Evolutionary conservation across 2,797 vertebrate species (phyloP).

Genomic region (Thunnus albacares): DNA sequence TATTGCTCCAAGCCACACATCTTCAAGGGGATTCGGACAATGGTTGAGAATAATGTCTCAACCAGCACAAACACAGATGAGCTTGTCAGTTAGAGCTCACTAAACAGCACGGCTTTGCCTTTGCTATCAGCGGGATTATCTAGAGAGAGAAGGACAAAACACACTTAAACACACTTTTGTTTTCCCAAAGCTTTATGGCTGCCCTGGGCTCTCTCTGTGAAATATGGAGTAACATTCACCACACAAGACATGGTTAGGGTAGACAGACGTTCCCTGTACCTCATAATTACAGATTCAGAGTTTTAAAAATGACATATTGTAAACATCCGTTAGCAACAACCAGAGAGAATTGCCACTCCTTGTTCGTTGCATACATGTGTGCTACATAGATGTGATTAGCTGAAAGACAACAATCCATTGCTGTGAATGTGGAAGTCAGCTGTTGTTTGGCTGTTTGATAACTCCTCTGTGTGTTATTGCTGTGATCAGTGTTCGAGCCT

Average conservation of each 20-base stretch:
- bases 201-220: constrained; percentile 46
- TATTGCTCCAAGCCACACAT: constrained; percentile 50
- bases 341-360: constrained; percentile 18
- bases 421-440: constrained; percentile 25
- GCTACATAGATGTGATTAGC: constrained; percentile 21
- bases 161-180: constrained; percentile 67
- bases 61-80: constrained; percentile 78
- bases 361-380: background rate
- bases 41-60: constrained; percentile 77
- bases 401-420: constrained; percentile 9
- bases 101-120: constrained; percentile 48
- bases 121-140: constrained; percentile 74
- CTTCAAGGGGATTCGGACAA: constrained; percentile 71
- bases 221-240: constrained; percentile 39
- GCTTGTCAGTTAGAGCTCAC: constrained; percentile 57
- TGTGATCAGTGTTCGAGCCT: constrained; percentile 35
- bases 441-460: constrained; percentile 36
- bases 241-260: constrained; percentile 52
- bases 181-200: constrained; percentile 75
- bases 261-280: constrained; percentile 34
- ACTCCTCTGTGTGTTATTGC: constrained; percentile 37
- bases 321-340: constrained; percentile 56
- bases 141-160: constrained; percentile 48
- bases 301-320: constrained; percentile 32
- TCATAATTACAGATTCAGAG: constrained; percentile 57